A percentile compares a stretch with the other conserved stretches of the same genome.
phyloP scores from a whole-genome alignment of 2,113 vertebrate genomes.

The Gopherus evgoodei region DNA sequence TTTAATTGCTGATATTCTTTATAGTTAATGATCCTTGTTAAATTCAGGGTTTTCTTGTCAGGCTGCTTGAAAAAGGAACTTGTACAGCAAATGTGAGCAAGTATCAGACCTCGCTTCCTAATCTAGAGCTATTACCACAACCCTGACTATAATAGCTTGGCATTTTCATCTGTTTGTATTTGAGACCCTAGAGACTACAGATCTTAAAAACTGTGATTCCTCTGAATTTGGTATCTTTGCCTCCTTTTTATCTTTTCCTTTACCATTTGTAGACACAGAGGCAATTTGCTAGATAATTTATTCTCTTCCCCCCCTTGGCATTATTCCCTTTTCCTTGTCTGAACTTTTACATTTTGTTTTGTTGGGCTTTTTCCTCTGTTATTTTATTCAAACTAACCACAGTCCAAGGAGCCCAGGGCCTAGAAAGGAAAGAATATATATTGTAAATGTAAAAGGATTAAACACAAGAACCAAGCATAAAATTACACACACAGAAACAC shows the following conservation, averaged over 20 bases:
- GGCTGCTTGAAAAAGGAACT: not conserved
- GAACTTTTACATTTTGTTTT: not conserved
- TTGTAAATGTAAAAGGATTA: not conserved
- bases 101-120: rapidly evolving
- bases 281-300: not conserved
- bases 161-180: not conserved
- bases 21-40: not conserved
- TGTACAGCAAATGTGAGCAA: rapidly evolving
- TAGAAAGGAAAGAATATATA: not conserved
- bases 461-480: not conserved
- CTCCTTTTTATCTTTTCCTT: not conserved
- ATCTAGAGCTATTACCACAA: not conserved
- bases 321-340: not conserved
- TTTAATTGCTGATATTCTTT: not conserved
- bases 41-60: not conserved
- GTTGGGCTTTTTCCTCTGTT: not conserved
- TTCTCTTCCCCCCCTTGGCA: not conserved
- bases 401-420: not conserved
- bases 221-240: not conserved
- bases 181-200: not conserved
- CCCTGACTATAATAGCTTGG: not conserved
- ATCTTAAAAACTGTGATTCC: not conserved
- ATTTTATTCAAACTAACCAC: not conserved
- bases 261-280: not conserved
- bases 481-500: not conserved